Base-by-base conservation (phyloP, 2,888 invertebrate species). In the Xestia sexstrigata region DNA sequence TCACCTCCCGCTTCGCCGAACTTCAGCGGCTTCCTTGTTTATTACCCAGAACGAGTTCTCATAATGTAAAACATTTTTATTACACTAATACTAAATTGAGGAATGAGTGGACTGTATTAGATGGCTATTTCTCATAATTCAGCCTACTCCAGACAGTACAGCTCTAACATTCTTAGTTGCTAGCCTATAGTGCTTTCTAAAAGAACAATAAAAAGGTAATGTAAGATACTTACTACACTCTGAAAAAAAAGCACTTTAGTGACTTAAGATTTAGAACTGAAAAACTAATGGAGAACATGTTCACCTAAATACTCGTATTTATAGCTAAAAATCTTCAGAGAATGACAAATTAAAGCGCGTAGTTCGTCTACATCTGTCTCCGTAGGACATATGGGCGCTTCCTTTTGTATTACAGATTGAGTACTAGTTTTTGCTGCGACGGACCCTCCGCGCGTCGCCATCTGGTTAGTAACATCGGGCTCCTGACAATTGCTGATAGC, bases 21-120 rank as follows among this genome's bases (percentile, higher is more conserved):
- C 93, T 90, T 91, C 90, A 92, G 90, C 95, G 93, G 95, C 93
- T 96, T 96, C 96, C 96, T 95, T 95, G 94, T 96, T 96, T 95
- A 95, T 95, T 95, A 94, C 93, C 93, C 89, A 87, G 94, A 96
- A 95, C 92, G 93, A 92, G 92, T 95, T 95, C 95, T 94, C 89
- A 90, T 89, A 89, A 91, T 89, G 89, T 87, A 88, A 85, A 80
- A 87, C 83, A 78, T 89, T 90, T 91, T 89, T 90, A 90, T 88
- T 89, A 85, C 82, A 86, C 82, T 82, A 82, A 83, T 82, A 72
- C 70, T 74, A 81, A 83, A 83, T 81, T 74, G 69, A 80, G 78
- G 77, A 84, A 81, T 82, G 72, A 81, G 70, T 78, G 69, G 70
- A 68, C 47, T 73, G 58, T 73, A 42, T 23, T 35, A 39, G 17